Conservation (phyloP, 2,113 vertebrate species). For the Corythornis cristatus region DNA sequence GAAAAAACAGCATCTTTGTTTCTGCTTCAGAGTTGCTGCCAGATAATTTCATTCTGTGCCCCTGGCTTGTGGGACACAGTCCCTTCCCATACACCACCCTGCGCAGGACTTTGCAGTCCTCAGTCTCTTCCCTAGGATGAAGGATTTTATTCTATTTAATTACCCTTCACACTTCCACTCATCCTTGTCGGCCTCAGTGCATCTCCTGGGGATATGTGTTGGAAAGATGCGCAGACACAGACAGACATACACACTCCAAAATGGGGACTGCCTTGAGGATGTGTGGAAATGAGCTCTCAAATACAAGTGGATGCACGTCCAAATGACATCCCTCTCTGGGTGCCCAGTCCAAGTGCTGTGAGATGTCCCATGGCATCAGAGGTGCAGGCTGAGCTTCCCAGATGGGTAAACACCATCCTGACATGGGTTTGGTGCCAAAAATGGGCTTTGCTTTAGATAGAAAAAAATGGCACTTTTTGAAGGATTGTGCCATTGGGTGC, state of each 20-base stretch:
- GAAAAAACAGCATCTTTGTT: not conserved
- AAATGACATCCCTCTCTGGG: not conserved
- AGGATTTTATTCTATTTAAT: not conserved
- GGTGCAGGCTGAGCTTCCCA: not conserved
- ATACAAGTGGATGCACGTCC: not conserved
- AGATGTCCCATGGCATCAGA: not conserved
- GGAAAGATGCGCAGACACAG: not conserved
- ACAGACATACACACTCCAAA: not conserved
- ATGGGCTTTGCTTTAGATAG: not conserved
- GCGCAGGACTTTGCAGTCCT: not conserved
- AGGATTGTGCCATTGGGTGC: not conserved
- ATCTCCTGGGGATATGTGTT: not conserved
- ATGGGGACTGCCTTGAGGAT: not conserved
- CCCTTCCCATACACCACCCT: not conserved
- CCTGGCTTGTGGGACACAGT: not conserved
- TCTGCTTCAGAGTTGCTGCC: not conserved
- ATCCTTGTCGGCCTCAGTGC: not conserved
- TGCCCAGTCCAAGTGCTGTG: rapidly evolving
- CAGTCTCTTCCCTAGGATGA: not conserved
- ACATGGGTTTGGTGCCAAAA: rapidly evolving
- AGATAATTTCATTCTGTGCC: not conserved
- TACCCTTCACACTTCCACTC: not conserved
- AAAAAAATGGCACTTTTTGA: not conserved
- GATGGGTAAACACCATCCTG: rapidly evolving
- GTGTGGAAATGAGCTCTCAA: not conserved